These are phyloP conservation scores for Epizoanthus ramosus DNA, from an alignment of 92 coral and sea anemone genomes.

Conservation along the genomic window DNA sequence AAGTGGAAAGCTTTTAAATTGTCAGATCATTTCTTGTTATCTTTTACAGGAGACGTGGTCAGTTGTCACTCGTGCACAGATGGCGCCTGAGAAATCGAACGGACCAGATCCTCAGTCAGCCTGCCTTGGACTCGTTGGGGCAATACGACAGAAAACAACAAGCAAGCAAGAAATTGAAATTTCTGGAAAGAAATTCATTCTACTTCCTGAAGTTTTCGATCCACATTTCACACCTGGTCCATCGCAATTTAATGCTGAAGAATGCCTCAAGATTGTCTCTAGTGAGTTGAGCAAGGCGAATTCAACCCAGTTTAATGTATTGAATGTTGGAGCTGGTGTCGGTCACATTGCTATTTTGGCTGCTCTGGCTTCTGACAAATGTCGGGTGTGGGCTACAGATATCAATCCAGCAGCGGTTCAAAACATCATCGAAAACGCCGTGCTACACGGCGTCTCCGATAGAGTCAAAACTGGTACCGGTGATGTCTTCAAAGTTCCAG, in stretches of 20 bases:
- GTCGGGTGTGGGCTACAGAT: conserved; percentile 64
- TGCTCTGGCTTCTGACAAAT: conserved; percentile 47
- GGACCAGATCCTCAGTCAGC: conserved; percentile 34
- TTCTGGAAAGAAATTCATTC: conserved; percentile 54
- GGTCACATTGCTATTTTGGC: conserved; percentile 55
- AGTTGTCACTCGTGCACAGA: not conserved
- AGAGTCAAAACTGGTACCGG: conserved; percentile 51
- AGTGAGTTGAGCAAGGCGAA: conserved; percentile 33
- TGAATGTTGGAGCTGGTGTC: conserved; percentile 65
- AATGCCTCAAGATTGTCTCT: conserved; percentile 39
- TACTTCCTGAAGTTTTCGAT: conserved; percentile 64
- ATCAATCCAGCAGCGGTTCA: conserved; percentile 53
- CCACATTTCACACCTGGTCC: conserved; percentile 50
- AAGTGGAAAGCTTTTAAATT: not conserved
- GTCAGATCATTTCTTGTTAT: not conserved
- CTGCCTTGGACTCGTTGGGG: conserved; percentile 42
- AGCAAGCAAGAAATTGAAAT: conserved; percentile 50
- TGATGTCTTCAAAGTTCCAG: conserved; percentile 57
- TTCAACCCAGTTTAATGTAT: conserved; percentile 36
- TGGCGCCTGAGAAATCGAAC: conserved; percentile 27
- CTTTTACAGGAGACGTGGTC: conserved; percentile 10
- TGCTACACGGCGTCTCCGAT: conserved; percentile 52
- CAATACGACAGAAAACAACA: conserved; percentile 47
- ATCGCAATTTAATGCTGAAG: conserved; percentile 37
- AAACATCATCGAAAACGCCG: conserved; percentile 60